These are phyloP conservation scores for Tyria jacobaeae DNA, from an alignment of 2,888 invertebrate genomes.

Conservation along the genomic window DNA sequence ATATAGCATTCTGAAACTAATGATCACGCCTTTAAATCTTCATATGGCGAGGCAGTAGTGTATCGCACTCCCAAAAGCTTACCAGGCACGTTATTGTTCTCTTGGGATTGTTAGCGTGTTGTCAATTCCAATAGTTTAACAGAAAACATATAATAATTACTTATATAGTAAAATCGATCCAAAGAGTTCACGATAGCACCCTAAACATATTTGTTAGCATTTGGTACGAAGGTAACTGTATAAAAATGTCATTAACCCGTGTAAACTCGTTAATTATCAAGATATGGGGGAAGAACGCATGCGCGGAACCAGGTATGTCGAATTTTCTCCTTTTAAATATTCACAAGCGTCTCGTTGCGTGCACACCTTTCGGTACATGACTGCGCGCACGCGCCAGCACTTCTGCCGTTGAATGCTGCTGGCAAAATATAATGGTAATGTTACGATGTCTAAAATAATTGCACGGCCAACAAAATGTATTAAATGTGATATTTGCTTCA, in stretches of 20 bases:
- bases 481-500: neutral
- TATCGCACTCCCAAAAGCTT: neutral
- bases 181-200: too few relatives aligned
- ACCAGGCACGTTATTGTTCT: too few relatives aligned
- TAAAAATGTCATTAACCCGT: neutral
- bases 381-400: neutral
- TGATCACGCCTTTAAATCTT: too few relatives aligned
- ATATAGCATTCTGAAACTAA: too few relatives aligned
- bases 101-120: neutral
- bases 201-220: neutral
- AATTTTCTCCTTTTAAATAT: neutral
- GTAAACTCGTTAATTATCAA: neutral
- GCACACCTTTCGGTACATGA: neutral
- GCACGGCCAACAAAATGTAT: neutral
- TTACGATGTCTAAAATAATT: neutral
- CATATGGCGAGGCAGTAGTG: neutral
- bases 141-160: too few relatives aligned
- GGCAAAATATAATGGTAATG: neutral
- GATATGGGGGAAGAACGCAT: neutral
- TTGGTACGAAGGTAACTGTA: neutral
- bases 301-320: neutral
- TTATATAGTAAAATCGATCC: too few relatives aligned
- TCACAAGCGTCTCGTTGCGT: neutral
- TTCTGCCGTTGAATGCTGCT: neutral
- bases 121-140: too few relatives aligned